These are phyloP conservation scores for Orientallactaga bullata DNA, from an alignment of 2,113 vertebrate genomes.

Conservation along the genomic window DNA sequence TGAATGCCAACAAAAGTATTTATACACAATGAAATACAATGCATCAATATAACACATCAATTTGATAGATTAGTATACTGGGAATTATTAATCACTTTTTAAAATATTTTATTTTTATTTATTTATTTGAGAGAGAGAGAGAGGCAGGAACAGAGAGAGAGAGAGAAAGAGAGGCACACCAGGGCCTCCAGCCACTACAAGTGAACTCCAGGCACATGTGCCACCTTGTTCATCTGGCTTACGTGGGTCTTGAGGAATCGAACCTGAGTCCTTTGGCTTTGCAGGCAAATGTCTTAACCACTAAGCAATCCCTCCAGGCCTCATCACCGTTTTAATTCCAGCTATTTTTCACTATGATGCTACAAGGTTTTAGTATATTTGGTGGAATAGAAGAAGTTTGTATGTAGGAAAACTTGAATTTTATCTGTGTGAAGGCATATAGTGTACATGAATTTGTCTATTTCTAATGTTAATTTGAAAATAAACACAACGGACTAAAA, in stretches of 20 bases:
- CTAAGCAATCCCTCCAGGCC: too few species aligned
- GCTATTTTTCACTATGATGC: neutral
- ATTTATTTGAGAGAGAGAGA: too few species aligned
- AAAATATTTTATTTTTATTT: too few species aligned
- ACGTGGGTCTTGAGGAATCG: too few species aligned
- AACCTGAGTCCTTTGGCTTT: too few species aligned
- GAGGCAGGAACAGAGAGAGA: too few species aligned
- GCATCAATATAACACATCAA: neutral
- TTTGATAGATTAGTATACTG: neutral
- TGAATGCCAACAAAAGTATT: slow-evolving; percentile 36
- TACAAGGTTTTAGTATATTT: neutral
- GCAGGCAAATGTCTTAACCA: too few species aligned
- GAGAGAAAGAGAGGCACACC: too few species aligned
- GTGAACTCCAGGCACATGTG: too few species aligned
- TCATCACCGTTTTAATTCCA: slow-evolving; percentile 44
- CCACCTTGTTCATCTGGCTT: too few species aligned
- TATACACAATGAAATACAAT: slow-evolving; percentile 31
- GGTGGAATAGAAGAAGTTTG: neutral
- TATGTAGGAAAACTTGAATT: neutral
- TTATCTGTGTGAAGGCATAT: neutral
- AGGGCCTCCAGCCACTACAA: too few species aligned
- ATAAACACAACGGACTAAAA: neutral
- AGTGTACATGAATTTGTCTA: neutral
- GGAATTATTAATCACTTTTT: neutral
- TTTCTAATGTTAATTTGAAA: neutral